These are phyloP conservation scores for rabbit (Oryctolagus cuniculus) DNA, from an alignment of 2,113 vertebrate species.

Conservation along the genomic window mOryCun1.1 NC_091442.1:118473001-118473500, in stretches of 20 bases:
- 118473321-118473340: not conserved
- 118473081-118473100: not conserved
- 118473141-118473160: not conserved
- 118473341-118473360: not conserved
- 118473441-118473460: not conserved
- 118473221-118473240: rapidly evolving
- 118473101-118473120: not conserved
- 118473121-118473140: not conserved
- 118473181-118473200: not conserved
- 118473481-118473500: no score
- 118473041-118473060: no score
- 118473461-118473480: no score
- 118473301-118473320: not conserved
- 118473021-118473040: not conserved
- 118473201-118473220: rapidly evolving
- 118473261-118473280: not conserved
- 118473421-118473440: not conserved
- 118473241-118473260: not conserved
- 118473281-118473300: not conserved
- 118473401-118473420: rapidly evolving
- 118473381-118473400: not conserved
- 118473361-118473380: not conserved
- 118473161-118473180: rapidly evolving
- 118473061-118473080: not conserved
- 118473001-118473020: no score